Conservation (phyloP, 2,888 invertebrate genomes). For the Bhutanitis thaidina region DNA sequence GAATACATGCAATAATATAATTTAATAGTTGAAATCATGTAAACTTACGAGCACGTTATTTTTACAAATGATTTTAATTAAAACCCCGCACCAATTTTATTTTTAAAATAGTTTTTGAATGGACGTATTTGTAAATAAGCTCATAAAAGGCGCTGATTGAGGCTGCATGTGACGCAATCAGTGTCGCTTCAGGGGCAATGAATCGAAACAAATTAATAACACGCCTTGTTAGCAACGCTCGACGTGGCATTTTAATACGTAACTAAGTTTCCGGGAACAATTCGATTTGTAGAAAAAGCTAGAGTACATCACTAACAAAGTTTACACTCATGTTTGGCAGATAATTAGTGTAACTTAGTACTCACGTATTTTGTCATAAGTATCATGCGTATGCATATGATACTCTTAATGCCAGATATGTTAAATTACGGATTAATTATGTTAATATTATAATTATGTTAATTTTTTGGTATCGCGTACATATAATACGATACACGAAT, state of each 20-base stretch:
- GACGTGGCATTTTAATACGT: conserved; percentile 17
- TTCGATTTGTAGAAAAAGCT: conserved; percentile 13
- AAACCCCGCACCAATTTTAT: conserved; percentile 1
- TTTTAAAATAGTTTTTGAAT: conserved; percentile 8
- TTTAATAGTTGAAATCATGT: not conserved
- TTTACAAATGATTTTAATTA: not conserved
- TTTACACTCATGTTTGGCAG: not conserved
- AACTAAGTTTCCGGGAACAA: conserved; percentile 22
- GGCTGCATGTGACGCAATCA: conserved; percentile 36
- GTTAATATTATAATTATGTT: no score
- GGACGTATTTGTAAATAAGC: conserved; percentile 8
- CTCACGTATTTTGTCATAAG: no score
- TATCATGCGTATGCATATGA: no score
- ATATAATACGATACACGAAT: no score
- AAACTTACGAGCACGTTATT: not conserved
- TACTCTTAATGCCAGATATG: no score
- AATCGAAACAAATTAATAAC: conserved; percentile 37
- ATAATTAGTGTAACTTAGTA: not conserved
- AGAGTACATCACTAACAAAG: not conserved
- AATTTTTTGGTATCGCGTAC: no score
- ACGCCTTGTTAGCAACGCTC: conserved; percentile 22
- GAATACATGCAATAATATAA: no score
- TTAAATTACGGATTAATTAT: no score
- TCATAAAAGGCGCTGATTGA: conserved; percentile 32
- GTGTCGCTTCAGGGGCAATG: conserved; percentile 29